Evolutionary conservation across 2,797 vertebrate genomes (phyloP), one percentile per base, ranked within the genome.

Genomic region (Phoeniculus purpureus): DNA sequence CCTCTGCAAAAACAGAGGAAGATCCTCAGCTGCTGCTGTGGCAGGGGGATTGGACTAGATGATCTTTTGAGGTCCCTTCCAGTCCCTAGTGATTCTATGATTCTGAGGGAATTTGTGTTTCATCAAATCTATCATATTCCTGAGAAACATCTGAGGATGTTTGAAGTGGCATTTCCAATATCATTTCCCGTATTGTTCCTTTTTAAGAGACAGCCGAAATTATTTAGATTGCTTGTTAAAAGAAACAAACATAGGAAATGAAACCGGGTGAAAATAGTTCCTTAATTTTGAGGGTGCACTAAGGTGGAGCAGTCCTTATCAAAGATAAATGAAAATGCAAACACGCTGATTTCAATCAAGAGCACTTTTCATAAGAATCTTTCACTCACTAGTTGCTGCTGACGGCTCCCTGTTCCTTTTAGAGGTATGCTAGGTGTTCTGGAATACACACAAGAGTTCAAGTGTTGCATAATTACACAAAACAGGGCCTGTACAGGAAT

Each of bases 391-490:
- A 88, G 92, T 86, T 83, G 89, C 96, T 93, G 93, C 79, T 87
- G 89, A 92, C 93, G 77, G 91, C 92, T 93, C 94, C 79, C 94
- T 92, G 81, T 94, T 96, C 76, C 90, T 91, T 93, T 87, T 56
- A 81, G 94, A 96, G 94, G 93, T 81, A 87, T 92, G 87, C 87
- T 89, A 94, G 37, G 80, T 85, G 25, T 92, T 89, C 95, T 92
- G 94, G 94, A 97, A 96, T 94, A 97, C 47, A 96, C 92, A 93
- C 65, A 86, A 93, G 96, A 96, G 96, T 96, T 97, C 97, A 97
- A 97, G 96, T 97, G 96, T 95, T 97, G 97, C 96, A 97, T 97
- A 97, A 97, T 97, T 98, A 97, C 95, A 97, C 94, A 96, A 96
- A 96, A 95, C 96, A 96, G 94, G 66, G 95, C 96, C 97, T 96